phyloP scores from a whole-genome alignment of 2,888 invertebrate species.

The Antitype chi region DNA sequence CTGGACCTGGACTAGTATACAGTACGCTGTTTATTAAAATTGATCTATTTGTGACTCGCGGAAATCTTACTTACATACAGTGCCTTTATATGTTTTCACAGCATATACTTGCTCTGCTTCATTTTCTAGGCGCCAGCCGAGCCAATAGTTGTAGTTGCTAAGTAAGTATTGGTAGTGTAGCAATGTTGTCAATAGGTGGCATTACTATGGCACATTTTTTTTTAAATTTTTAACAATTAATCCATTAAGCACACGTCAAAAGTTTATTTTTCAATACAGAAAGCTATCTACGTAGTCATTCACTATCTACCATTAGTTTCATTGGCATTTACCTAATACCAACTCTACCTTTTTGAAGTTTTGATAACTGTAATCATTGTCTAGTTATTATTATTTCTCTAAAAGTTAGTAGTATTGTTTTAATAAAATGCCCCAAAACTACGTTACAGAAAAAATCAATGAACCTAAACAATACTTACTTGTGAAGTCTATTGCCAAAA shows the following conservation, averaged over 20 bases:
- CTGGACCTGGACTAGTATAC: neutral
- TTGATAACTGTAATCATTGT: neutral
- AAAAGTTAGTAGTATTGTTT: neutral
- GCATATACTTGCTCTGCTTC: constrained; percentile 10
- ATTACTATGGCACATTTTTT: neutral
- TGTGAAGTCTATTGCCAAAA: neutral
- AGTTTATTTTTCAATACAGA: neutral
- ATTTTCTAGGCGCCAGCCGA: constrained; percentile 10
- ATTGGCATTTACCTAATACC: neutral
- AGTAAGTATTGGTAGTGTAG: neutral
- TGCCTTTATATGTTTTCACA: neutral
- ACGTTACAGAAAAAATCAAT: too few species aligned
- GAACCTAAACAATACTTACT: neutral
- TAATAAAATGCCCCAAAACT: neutral
- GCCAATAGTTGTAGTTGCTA: neutral
- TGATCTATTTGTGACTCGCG: neutral
- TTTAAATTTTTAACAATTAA: neutral
- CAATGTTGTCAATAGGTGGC: constrained; percentile 3
- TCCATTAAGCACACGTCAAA: too few species aligned
- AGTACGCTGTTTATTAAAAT: neutral
- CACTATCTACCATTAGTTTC: neutral
- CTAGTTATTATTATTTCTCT: neutral
- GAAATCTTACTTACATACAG: neutral
- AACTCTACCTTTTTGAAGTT: neutral
- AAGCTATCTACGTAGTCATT: neutral